phyloP scores from a whole-genome alignment of 2,888 invertebrate species.

The Torymus aiolomorphi region DNA sequence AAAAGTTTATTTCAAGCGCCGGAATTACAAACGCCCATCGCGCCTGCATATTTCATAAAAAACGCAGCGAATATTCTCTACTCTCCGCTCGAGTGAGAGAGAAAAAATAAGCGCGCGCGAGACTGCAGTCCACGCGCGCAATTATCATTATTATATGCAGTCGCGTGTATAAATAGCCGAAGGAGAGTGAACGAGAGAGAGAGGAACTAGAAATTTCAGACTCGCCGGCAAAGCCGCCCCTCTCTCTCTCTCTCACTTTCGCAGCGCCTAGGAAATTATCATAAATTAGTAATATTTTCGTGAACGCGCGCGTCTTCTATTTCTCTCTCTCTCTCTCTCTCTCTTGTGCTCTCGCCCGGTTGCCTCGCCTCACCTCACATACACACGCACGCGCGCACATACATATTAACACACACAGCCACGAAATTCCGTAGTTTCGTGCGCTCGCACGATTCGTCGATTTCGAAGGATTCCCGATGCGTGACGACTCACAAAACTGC shows the following conservation, averaged over 20 bases:
- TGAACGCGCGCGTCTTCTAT: slow-evolving; percentile 52
- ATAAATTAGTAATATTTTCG: slow-evolving; percentile 71
- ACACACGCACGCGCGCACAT: slow-evolving; percentile 44
- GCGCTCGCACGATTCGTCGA: slow-evolving; percentile 64
- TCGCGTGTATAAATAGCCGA: slow-evolving; percentile 55
- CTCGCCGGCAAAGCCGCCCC: neutral
- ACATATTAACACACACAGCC: slow-evolving; percentile 40
- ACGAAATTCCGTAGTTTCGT: slow-evolving; percentile 64
- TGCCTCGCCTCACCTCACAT: too few species aligned
- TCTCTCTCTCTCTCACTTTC: slow-evolving; percentile 28
- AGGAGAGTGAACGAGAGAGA: slow-evolving; percentile 14
- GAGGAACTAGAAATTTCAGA: slow-evolving; percentile 19
- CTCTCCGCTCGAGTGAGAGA: neutral
- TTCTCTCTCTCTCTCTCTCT: slow-evolving; percentile 16
- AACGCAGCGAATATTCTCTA: neutral
- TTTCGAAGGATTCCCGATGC: slow-evolving; percentile 62
- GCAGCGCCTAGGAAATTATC: slow-evolving; percentile 66
- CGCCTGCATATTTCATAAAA: slow-evolving; percentile 24
- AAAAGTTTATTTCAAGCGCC: slow-evolving; percentile 44
- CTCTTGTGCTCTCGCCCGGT: neutral
- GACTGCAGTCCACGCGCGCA: slow-evolving; percentile 15
- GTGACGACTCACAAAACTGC: slow-evolving; percentile 61
- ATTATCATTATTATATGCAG: slow-evolving; percentile 56
- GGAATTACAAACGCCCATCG: slow-evolving; percentile 36
- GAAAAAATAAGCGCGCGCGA: neutral